Percentiles rank a stretch among this genome's conserved stretches.
Conservation (phyloP, 30 jellyfish, hydroid and myxozoan species). For the Aurelia sp. region DNA sequence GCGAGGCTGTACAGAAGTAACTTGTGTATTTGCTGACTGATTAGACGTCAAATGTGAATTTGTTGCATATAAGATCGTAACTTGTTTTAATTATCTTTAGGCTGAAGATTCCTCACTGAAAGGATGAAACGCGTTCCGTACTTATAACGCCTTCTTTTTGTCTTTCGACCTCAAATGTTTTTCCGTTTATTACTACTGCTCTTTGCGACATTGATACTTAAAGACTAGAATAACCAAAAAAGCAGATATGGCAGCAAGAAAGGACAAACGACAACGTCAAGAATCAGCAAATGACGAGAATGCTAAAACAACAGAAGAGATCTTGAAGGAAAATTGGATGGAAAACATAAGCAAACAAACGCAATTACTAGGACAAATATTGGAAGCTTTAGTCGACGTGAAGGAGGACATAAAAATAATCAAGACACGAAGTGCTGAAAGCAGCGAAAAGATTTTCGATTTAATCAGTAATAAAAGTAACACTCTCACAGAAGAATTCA, state of each 20-base stretch:
- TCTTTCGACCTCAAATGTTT: too few species aligned
- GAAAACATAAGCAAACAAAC: background rate
- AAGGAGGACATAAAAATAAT: constrained; percentile 23
- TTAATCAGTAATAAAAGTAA: too few species aligned
- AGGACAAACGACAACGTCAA: background rate
- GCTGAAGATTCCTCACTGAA: too few species aligned
- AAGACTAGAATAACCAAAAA: background rate
- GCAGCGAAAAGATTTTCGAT: too few species aligned
- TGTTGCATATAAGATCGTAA: too few species aligned
- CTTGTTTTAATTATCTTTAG: too few species aligned
- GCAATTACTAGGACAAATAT: constrained; percentile 1
- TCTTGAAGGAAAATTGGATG: constrained; percentile 2
- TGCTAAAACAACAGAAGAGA: constrained; percentile 1
- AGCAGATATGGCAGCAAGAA: constrained; percentile 14
- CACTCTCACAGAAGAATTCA: constrained; percentile 5
- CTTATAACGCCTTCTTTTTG: too few species aligned
- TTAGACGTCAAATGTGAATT: too few species aligned
- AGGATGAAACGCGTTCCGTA: too few species aligned
- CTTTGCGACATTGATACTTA: background rate
- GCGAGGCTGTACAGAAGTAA: too few species aligned
- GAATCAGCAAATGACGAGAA: constrained; percentile 2
- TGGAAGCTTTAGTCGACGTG: constrained; percentile 21
- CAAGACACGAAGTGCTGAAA: background rate
- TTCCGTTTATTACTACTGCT: background rate
- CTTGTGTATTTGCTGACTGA: too few species aligned